These are phyloP conservation scores for Chascanopsetta lugubris DNA, from an alignment of 2,113 vertebrate species.

Conservation along the genomic window DNA sequence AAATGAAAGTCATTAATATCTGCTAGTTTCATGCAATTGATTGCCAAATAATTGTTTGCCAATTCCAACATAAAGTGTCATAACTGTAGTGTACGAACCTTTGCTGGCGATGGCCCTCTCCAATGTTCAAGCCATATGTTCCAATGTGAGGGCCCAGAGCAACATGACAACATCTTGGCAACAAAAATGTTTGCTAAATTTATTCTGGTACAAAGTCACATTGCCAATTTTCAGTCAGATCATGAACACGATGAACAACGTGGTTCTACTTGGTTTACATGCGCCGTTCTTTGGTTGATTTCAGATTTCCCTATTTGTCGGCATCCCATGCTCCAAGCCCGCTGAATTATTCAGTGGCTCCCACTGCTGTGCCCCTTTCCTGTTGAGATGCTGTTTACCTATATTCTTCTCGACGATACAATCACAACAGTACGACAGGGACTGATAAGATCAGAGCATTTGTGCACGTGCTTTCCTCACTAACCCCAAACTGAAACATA, in stretches of 20 bases:
- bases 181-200: neutral
- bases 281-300: neutral
- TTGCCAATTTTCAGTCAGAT: neutral
- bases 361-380: neutral
- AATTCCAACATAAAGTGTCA: neutral
- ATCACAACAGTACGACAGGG: slow-evolving; percentile 3
- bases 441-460: slow-evolving; percentile 8
- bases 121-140: no score
- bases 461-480: neutral
- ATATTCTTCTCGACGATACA: slow-evolving; percentile 1
- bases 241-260: neutral
- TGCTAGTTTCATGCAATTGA: neutral
- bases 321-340: neutral
- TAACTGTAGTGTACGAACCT: neutral
- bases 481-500: slow-evolving; percentile 16
- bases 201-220: neutral
- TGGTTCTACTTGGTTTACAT: no score
- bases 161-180: neutral
- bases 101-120: no score
- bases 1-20: neutral
- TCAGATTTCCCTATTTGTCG: neutral
- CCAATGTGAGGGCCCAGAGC: neutral
- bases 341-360: neutral
- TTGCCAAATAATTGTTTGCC: neutral
- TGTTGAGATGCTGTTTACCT: neutral